Conservation (phyloP, 2,888 invertebrate genomes). For the Branchinecta sandiegonensis region DNA sequence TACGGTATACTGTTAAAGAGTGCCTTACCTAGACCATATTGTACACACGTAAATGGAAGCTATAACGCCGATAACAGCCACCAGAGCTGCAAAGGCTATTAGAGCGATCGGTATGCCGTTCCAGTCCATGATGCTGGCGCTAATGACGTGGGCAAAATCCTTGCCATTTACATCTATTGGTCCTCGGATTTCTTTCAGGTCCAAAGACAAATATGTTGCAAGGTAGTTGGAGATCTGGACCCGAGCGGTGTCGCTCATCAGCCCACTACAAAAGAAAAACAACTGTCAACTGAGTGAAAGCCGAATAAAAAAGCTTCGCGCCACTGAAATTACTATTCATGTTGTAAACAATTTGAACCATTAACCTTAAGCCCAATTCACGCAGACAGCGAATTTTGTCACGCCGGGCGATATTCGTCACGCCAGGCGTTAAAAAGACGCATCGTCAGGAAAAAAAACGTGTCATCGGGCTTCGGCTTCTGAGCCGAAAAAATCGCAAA, state of each 20-base stretch:
- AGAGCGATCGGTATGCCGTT: neutral
- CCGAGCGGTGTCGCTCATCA: neutral
- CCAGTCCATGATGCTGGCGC: slow-evolving; percentile 5
- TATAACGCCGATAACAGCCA: neutral
- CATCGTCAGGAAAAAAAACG: too few species aligned
- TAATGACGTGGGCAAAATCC: neutral
- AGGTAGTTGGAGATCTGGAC: slow-evolving; percentile 11
- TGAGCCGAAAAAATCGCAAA: too few species aligned
- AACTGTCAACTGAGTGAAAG: too few species aligned
- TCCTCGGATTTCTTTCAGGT: slow-evolving; percentile 12
- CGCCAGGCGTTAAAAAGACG: too few species aligned
- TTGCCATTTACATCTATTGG: neutral
- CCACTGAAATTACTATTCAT: too few species aligned
- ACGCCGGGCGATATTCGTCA: too few species aligned
- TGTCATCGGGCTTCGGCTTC: too few species aligned
- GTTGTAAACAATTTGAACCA: too few species aligned
- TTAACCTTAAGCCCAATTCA: too few species aligned
- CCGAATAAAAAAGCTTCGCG: too few species aligned
- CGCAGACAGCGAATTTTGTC: too few species aligned
- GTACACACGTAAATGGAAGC: neutral
- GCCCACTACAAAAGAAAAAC: slow-evolving; percentile 1
- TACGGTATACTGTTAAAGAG: too few species aligned
- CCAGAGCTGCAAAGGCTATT: neutral
- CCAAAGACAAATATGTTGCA: neutral
- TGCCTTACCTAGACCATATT: neutral